Conservation (phyloP, 2,888 invertebrate genomes). For the Isoperla grammatica region DNA sequence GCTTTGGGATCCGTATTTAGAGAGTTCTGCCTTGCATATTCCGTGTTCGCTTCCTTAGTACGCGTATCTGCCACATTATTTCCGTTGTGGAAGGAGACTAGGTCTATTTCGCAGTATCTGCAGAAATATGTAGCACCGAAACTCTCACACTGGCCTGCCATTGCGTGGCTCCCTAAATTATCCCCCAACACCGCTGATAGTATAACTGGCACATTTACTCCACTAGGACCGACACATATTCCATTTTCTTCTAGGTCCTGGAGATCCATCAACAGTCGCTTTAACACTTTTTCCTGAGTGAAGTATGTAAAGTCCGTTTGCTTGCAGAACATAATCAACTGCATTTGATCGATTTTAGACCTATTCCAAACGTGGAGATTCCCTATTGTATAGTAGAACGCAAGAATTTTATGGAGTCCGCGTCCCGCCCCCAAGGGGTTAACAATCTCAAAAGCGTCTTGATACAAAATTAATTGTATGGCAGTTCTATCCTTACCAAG, state of each 20-base stretch:
- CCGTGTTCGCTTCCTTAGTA: too few relatives aligned
- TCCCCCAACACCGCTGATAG: too few relatives aligned
- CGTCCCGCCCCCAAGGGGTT: background rate
- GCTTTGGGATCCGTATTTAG: too few relatives aligned
- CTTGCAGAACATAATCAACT: slow-evolving; percentile 8
- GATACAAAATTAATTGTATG: background rate
- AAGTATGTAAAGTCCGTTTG: background rate
- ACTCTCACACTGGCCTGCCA: too few relatives aligned
- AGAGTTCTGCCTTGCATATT: too few relatives aligned
- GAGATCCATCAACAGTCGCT: background rate
- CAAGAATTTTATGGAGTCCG: background rate
- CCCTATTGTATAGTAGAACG: slow-evolving; percentile 2
- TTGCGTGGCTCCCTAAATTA: too few relatives aligned
- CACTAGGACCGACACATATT: background rate
- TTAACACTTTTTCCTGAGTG: background rate
- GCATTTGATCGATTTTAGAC: slow-evolving; percentile 3
- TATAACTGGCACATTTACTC: too few relatives aligned
- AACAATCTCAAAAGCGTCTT: slow-evolving; percentile 2
- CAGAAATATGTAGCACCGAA: too few relatives aligned
- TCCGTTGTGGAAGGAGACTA: too few relatives aligned
- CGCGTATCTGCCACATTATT: too few relatives aligned
- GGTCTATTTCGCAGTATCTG: too few relatives aligned
- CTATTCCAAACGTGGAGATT: slow-evolving; percentile 8
- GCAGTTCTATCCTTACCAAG: background rate
- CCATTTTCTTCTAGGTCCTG: slow-evolving; percentile 8